Evolutionary conservation across 1,140 invertebrate species (phyloP), one percentile per base, ranked within the genome.

Genomic region (Orius insidiosus): DNA sequence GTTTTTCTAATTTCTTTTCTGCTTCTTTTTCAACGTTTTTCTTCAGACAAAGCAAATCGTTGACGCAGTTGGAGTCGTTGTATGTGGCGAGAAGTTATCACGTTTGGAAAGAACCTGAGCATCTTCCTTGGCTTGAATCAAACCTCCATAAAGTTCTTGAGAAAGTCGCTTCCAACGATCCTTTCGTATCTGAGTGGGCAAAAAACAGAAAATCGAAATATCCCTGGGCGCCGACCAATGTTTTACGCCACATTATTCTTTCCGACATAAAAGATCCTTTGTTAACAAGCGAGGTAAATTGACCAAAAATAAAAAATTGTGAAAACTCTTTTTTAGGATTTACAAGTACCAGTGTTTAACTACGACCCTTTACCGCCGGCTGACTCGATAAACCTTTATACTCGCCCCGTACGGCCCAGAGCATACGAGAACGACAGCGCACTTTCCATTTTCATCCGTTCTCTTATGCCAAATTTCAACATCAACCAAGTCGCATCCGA

Each of bases 301-400:
- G 60, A 67, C 47, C 58, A 58, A 37, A 60, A 56, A 16, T 24
- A 45, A 24, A 36, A 50, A n/a, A 30, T 4, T 4, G 24, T 24
- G n/a, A n/a, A n/a, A 40, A 40, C 15, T 7, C 5, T 18, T 59
- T 63, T 8, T 59, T 60, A 11, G 37, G 62, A 42, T 59, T 59
- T 32, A 47, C 53, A 69, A 40, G 70, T 69, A 32, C 68, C 80
- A 3, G 68, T 87, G n/a, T 67, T 85, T 56, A 77, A 73, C 35
- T 80, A 82, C 58, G 85, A 89, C 65, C 85, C 85, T 6, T 63
- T 88, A 36, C 85, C 85, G 7, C 85, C 85, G 5, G 50, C 58
- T 18, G 79, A 88, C 60, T 75, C 78, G 1, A 72, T 86, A 18
- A 70, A 79, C 56, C 69, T 77, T 40, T 89, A 88, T 59, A 65